Conservation (phyloP, 2,797 vertebrate species). For the Coendou prehensilis region DNA sequence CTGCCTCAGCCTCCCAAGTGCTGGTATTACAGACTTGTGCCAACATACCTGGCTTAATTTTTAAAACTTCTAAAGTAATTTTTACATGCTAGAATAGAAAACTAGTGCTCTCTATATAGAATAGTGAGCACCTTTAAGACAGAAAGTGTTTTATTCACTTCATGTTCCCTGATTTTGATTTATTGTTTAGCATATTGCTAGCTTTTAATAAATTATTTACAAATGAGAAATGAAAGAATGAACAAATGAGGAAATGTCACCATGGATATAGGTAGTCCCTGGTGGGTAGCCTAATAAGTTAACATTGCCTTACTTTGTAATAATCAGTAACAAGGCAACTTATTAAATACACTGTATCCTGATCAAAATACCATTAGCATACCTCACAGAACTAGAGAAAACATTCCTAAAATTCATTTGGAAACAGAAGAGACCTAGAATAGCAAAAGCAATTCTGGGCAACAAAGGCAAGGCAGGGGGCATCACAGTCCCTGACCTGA, state of each 20-base stretch:
- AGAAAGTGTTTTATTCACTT: slow-evolving; percentile 30
- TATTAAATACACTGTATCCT: slow-evolving; percentile 14
- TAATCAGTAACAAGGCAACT: background rate
- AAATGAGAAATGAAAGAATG: background rate
- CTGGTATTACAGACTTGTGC: background rate
- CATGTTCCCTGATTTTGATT: background rate
- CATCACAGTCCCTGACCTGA: no score
- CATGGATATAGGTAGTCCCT: background rate
- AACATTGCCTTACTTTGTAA: slow-evolving; percentile 5
- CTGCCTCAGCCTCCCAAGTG: background rate
- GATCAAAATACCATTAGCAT: no score
- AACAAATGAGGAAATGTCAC: slow-evolving; percentile 21
- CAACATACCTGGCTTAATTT: background rate
- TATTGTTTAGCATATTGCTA: background rate
- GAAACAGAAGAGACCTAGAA: no score
- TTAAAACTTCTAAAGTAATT: background rate
- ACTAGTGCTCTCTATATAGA: background rate
- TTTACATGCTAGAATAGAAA: background rate
- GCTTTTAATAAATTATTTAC: slow-evolving; percentile 1
- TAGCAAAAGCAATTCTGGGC: no score
- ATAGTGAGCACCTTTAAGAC: background rate
- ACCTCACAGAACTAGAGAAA: no score
- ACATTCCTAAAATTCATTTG: no score
- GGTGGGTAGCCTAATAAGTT: background rate
- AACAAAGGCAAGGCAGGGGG: no score